These are phyloP conservation scores for Branchipolynoe longqiensis DNA, from an alignment of 2,888 invertebrate species.

Conservation along the genomic window DNA sequence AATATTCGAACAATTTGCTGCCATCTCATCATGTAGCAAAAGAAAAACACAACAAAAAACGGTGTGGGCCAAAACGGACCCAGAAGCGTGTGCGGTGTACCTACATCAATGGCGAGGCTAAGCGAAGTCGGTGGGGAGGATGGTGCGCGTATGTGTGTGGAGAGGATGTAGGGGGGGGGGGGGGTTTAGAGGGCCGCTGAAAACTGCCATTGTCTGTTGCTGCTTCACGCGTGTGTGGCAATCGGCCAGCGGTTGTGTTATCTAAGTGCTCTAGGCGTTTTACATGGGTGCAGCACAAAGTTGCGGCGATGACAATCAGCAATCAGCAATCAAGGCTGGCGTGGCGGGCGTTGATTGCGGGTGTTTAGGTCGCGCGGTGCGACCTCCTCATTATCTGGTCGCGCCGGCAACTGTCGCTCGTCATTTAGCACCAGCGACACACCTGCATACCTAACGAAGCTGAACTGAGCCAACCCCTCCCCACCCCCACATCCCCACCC, in stretches of 20 bases:
- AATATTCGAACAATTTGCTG: no score
- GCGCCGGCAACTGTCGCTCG: conserved; percentile 26
- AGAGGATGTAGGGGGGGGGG: background rate
- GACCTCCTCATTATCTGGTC: conserved; percentile 35
- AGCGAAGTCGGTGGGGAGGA: no score
- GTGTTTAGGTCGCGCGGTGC: conserved; percentile 44
- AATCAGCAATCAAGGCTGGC: conserved; percentile 23
- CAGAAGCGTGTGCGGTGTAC: no score
- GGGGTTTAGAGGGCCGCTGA: background rate
- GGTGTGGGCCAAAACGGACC: no score
- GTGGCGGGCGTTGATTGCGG: conserved; percentile 33
- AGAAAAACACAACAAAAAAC: no score
- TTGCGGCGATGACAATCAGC: conserved; percentile 33
- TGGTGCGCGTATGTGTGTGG: no score
- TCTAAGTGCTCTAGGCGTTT: no score
- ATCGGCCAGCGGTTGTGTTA: no score
- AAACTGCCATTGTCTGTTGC: no score
- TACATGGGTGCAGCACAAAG: conserved; percentile 1
- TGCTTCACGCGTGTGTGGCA: no score
- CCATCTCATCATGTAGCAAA: no score
- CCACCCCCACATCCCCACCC: background rate
- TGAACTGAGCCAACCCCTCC: background rate
- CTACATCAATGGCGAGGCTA: no score
- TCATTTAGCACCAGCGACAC: conserved; percentile 10
- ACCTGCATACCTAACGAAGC: conserved; percentile 33